Conservation (phyloP, 2,888 invertebrate species). For the Ellobium chinense region DNA sequence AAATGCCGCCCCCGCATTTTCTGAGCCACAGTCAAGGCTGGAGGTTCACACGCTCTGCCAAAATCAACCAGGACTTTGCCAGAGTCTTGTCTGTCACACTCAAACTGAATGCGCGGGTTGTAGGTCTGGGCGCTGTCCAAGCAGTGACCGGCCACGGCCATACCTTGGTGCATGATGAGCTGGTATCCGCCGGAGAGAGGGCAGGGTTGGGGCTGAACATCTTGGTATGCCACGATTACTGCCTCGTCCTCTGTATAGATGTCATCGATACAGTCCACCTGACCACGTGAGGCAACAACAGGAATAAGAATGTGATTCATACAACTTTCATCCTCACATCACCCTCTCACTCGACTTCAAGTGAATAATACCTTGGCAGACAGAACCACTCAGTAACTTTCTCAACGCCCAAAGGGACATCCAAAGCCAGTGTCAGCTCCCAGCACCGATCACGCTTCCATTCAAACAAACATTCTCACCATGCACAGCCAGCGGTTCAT, state of each 20-base stretch:
- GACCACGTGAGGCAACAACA: too few relatives aligned
- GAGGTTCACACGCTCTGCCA: conserved; percentile 7
- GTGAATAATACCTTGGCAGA: too few relatives aligned
- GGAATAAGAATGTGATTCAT: too few relatives aligned
- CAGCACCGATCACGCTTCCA: too few relatives aligned
- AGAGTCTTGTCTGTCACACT: conserved; percentile 9
- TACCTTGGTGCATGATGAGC: conserved; percentile 22
- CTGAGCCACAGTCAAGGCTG: neutral
- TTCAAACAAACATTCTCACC: too few relatives aligned
- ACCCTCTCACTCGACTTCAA: too few relatives aligned
- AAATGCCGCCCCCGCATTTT: conserved; percentile 1
- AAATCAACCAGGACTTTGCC: conserved; percentile 33
- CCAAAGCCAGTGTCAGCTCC: too few relatives aligned
- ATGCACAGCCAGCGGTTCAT: too few relatives aligned
- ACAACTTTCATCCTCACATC: too few relatives aligned
- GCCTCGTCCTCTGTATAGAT: conserved; percentile 21
- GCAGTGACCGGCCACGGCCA: conserved; percentile 16
- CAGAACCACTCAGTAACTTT: too few relatives aligned
- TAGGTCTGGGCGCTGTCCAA: conserved; percentile 17
- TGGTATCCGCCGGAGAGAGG: conserved; percentile 37
- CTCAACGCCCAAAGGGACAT: too few relatives aligned
- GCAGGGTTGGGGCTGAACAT: neutral
- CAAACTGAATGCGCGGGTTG: conserved; percentile 33
- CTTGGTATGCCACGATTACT: neutral
- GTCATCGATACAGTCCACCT: conserved; percentile 29